Evolutionary conservation across 2,113 vertebrate species (phyloP).

Genomic region (Triplophysa tibetana): DNA sequence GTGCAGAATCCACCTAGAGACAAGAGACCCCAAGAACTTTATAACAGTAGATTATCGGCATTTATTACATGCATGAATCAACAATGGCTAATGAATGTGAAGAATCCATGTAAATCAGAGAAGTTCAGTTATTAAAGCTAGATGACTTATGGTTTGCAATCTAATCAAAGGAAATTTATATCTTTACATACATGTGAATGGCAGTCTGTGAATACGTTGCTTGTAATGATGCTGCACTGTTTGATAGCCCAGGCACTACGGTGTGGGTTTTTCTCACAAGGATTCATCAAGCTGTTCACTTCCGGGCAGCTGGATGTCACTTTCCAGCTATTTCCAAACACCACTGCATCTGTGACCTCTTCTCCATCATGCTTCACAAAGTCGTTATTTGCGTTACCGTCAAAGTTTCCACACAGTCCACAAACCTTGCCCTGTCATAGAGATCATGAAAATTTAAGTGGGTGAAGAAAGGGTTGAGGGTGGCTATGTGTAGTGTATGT

Average conservation of each 20-base stretch:
- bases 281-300: slow-evolving; percentile 58
- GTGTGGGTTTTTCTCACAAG: slow-evolving; percentile 78
- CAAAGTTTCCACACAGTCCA: slow-evolving; percentile 89
- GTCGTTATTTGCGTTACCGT: slow-evolving; percentile 85
- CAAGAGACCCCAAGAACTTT: not conserved
- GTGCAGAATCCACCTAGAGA: slow-evolving; percentile 79
- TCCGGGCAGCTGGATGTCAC: slow-evolving; percentile 74
- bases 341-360: slow-evolving; percentile 72
- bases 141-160: no score
- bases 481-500: not conserved
- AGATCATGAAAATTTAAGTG: not conserved
- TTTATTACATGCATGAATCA: no score
- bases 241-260: slow-evolving; percentile 80
- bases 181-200: slow-evolving; percentile 73
- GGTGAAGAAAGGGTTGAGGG: not conserved
- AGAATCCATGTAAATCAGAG: no score
- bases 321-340: slow-evolving; percentile 90
- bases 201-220: slow-evolving; percentile 72
- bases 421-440: slow-evolving; percentile 78
- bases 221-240: slow-evolving; percentile 81
- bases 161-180: not conserved
- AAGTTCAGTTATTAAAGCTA: no score
- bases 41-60: no score
- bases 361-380: slow-evolving; percentile 81
- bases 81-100: no score